Evolutionary conservation across 2,888 invertebrate genomes (phyloP).

Genomic region (Pyrocoelia pectoralis): DNA sequence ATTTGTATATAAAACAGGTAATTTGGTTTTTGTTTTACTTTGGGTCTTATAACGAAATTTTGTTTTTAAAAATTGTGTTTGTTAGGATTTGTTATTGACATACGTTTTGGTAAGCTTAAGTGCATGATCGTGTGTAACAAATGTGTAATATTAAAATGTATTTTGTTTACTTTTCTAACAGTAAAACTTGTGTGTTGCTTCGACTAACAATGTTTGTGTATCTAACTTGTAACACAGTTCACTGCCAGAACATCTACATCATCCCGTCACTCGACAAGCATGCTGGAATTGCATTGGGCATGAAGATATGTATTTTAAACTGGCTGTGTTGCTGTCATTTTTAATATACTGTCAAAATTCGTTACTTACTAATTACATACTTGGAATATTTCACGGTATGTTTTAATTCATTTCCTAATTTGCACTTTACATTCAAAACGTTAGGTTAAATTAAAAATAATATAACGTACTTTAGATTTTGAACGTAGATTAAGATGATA

Average conservation of each 20-base stretch:
- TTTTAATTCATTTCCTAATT: neutral
- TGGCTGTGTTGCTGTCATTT: constrained; percentile 58
- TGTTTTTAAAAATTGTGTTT: constrained; percentile 6
- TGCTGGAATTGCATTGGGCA: constrained; percentile 48
- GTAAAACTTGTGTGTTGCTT: constrained; percentile 44
- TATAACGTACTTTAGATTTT: no score
- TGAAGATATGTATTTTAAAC: constrained; percentile 48
- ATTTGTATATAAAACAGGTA: constrained; percentile 59
- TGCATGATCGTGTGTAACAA: constrained; percentile 18
- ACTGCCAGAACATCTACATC: constrained; percentile 1
- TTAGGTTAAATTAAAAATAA: constrained; percentile 10
- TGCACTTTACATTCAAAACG: constrained; percentile 1
- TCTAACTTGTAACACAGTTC: constrained; percentile 1
- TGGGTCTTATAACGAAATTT: constrained; percentile 17
- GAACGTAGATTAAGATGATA: no score
- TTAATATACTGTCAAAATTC: constrained; percentile 1
- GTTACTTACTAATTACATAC: constrained; percentile 14
- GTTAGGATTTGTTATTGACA: constrained; percentile 9
- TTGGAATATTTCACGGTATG: neutral
- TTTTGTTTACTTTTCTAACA: constrained; percentile 19
- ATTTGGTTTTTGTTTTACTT: constrained; percentile 41
- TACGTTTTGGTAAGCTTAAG: constrained; percentile 10
- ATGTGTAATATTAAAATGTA: neutral
- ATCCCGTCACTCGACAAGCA: constrained; percentile 44
- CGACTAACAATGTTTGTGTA: constrained; percentile 35